These are phyloP conservation scores for Dascillus cervinus DNA, from an alignment of 2,888 invertebrate genomes.

Conservation along the genomic window DNA sequence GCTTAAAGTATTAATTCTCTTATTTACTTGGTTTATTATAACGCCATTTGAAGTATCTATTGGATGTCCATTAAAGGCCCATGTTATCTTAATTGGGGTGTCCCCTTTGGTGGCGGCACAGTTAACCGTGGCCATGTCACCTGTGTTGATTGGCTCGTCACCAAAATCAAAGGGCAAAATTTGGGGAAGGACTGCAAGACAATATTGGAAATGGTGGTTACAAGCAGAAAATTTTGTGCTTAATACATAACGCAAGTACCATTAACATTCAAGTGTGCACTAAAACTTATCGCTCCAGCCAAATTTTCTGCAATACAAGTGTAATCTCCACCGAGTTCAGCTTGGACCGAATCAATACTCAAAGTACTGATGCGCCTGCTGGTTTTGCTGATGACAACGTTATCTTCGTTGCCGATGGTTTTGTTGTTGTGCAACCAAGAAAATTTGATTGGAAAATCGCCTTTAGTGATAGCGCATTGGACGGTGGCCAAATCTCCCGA, in stretches of 20 bases:
- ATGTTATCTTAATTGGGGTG: conserved; percentile 60
- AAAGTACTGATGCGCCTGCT: conserved; percentile 54
- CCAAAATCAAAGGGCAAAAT: conserved; percentile 62
- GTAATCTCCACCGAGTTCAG: conserved; percentile 66
- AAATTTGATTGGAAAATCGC: conserved; percentile 67
- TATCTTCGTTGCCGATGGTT: conserved; percentile 36
- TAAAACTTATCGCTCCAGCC: conserved; percentile 62
- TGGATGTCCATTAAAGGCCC: conserved; percentile 58
- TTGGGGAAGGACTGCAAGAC: conserved; percentile 49
- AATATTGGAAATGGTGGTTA: neutral
- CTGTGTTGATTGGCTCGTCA: conserved; percentile 58
- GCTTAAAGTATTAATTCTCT: conserved; percentile 56
- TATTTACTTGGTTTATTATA: conserved; percentile 52
- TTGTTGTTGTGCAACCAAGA: conserved; percentile 66
- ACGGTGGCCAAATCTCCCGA: conserved; percentile 62
- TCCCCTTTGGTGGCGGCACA: conserved; percentile 66
- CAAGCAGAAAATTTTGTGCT: neutral
- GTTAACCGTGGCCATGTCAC: conserved; percentile 56
- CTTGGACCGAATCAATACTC: conserved; percentile 63
- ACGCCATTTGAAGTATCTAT: conserved; percentile 38
- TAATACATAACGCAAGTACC: conserved; percentile 43
- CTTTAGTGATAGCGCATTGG: conserved; percentile 61
- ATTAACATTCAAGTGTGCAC: conserved; percentile 62
- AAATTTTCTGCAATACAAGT: conserved; percentile 67
- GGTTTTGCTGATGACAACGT: conserved; percentile 36